Evolutionary conservation across 2,113 vertebrate species (phyloP), one percentile per base, ranked within the genome.

Genomic region (Zapus hudsonius): DNA sequence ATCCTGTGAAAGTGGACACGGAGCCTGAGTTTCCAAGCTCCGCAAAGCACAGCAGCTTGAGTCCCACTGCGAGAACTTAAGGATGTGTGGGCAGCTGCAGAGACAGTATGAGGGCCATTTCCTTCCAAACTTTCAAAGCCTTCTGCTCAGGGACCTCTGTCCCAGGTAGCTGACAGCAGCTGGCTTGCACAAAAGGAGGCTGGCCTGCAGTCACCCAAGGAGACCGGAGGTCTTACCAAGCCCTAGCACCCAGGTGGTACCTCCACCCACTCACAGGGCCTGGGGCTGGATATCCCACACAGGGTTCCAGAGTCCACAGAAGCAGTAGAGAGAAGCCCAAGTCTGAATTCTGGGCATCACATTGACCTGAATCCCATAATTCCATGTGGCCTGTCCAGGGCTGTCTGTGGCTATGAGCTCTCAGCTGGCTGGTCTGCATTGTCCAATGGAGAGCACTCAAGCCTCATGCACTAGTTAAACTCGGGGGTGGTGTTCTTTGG

Each of bases 91-190:
- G 38, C 29, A 23, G 59, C 76, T 0, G 38, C 80, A 16, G 27
- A 38, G 25, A 9, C 0, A 1, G 17, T 0, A 0, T 0, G 0
- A 10, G 25, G 74, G 17, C 17, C 5, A 11, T 29, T 4, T 31
- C 1, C n/a, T 36, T 33, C 70, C 1, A 0, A 52, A 6, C 36
- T 23, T 10, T 44, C 63, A 22, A 17, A 3, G 19, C 31, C 63
- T 20, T 33, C 44, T 0, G 19, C 23, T 8, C 52, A 52, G 11
- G 16, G 52, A 52, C 52, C 52, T 52, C 52, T 52, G 52, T 33
- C 29, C 31, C 4, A 0, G 72, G 44, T n/a, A 70, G 40, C 63
- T 42, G 4, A 36, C 22, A 64, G 73, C 7, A 15, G 25, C 23
- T 23, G 3, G 40, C n/a, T 22, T n/a, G 4, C 31, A 33, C 40